A percentile compares a stretch with the other conserved stretches of the same genome.
phyloP scores from a whole-genome alignment of 2,888 invertebrate genomes.

The Hololepta plana region DNA sequence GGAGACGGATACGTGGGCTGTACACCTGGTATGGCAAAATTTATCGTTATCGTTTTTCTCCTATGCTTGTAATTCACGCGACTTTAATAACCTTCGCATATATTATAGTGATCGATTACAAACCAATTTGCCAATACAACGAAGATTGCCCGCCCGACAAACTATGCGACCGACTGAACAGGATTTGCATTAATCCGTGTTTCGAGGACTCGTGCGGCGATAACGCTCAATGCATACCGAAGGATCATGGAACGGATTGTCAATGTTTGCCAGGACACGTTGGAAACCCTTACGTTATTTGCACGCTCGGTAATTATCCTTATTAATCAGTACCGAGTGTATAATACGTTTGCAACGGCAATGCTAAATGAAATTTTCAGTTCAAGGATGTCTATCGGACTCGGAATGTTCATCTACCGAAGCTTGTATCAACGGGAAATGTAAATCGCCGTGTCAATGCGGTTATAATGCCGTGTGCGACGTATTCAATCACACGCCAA shows the following conservation, averaged over 20 bases:
- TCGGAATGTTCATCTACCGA: slow-evolving; percentile 54
- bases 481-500: slow-evolving; percentile 57
- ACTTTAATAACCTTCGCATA: too few relatives aligned
- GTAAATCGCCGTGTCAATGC: slow-evolving; percentile 60
- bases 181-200: slow-evolving; percentile 71
- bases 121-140: slow-evolving; percentile 68
- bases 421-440: slow-evolving; percentile 61
- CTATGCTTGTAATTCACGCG: slow-evolving; percentile 1
- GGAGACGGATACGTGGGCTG: slow-evolving; percentile 75
- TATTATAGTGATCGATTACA: slow-evolving; percentile 20
- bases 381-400: slow-evolving; percentile 53
- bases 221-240: slow-evolving; percentile 61
- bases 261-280: slow-evolving; percentile 52
- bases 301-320: slow-evolving; percentile 34
- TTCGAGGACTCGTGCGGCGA: slow-evolving; percentile 63
- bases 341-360: neutral
- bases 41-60: neutral
- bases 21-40: slow-evolving; percentile 42
- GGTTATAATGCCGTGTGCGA: slow-evolving; percentile 68
- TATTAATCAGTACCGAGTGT: neutral
- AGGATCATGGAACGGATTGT: slow-evolving; percentile 60
- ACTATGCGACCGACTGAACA: slow-evolving; percentile 66
- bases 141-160: slow-evolving; percentile 80
- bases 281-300: slow-evolving; percentile 62
- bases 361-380: slow-evolving; percentile 17